A percentile compares a stretch with the other conserved stretches of the same genome.
phyloP scores from a whole-genome alignment of 2,797 vertebrate species.

The Echiichthys vipera region DNA sequence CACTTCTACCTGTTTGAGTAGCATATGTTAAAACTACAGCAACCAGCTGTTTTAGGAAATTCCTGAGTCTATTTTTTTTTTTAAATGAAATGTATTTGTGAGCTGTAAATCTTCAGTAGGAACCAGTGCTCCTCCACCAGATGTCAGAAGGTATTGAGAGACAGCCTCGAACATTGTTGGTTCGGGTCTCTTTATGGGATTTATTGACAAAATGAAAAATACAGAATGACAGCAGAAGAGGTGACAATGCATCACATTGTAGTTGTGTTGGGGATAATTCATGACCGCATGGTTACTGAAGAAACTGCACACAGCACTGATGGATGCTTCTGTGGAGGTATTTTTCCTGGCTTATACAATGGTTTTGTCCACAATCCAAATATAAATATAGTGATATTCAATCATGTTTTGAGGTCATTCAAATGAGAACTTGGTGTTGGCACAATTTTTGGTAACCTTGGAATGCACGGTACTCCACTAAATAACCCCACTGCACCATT shows the following conservation, averaged over 20 bases:
- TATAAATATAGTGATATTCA: not conserved
- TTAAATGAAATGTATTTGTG: not conserved
- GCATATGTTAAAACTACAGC: not conserved
- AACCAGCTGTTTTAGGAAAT: not conserved
- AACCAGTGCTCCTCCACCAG: not conserved
- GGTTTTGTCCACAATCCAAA: not conserved
- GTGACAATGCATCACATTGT: not conserved
- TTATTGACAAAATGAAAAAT: not conserved
- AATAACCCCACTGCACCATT: not conserved
- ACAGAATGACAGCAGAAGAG: not conserved
- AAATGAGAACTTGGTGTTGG: conserved; percentile 10
- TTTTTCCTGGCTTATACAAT: not conserved
- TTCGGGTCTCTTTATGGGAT: not conserved
- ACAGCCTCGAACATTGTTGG: not conserved
- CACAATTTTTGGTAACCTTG: not conserved
- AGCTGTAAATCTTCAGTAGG: not conserved
- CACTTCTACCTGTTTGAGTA: too few relatives aligned
- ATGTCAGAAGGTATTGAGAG: not conserved
- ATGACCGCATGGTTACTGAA: not conserved
- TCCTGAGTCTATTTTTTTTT: not conserved
- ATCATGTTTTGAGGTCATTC: not conserved
- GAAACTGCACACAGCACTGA: not conserved
- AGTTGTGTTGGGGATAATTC: not conserved
- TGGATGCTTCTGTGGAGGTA: not conserved
- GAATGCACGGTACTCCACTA: not conserved